phyloP scores from a whole-genome alignment of 92 coral and sea anemone species.

The Montipora capitata region DNA sequence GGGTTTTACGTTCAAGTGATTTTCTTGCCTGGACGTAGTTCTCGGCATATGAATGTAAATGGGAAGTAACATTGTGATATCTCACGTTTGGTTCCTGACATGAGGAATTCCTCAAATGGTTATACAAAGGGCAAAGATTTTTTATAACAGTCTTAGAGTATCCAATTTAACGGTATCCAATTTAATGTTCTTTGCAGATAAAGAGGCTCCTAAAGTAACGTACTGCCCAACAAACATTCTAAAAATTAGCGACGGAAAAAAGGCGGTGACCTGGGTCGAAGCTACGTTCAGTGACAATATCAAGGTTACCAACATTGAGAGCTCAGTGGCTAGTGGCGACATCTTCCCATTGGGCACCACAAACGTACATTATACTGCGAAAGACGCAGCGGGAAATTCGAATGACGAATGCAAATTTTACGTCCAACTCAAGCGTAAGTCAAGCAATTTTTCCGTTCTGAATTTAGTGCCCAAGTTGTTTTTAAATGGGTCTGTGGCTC shows the following conservation, averaged over 20 bases:
- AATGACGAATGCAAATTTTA: slow-evolving; percentile 60
- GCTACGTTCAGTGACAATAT: slow-evolving; percentile 92
- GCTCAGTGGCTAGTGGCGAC: slow-evolving; percentile 73
- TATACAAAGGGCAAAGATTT: too few species aligned
- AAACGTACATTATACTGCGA: slow-evolving; percentile 72
- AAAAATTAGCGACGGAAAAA: slow-evolving; percentile 24
- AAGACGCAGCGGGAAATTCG: slow-evolving; percentile 73
- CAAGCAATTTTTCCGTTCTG: too few species aligned
- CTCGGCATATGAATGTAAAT: too few species aligned
- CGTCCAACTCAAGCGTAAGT: slow-evolving; percentile 79
- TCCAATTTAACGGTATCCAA: too few species aligned
- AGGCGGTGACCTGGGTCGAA: slow-evolving; percentile 80
- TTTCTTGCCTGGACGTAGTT: too few species aligned
- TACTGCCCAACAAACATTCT: slow-evolving; percentile 79
- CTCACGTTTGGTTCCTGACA: too few species aligned
- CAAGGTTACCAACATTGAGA: slow-evolving; percentile 66
- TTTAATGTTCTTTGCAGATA: slow-evolving; percentile 62
- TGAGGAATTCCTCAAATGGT: too few species aligned
- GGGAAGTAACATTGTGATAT: too few species aligned
- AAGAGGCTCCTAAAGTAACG: slow-evolving; percentile 75
- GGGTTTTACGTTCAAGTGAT: too few species aligned
- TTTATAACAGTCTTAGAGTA: too few species aligned
- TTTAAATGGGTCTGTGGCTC: too few species aligned
- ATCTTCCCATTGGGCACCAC: slow-evolving; percentile 57
- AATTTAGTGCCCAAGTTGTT: neutral